Conservation (phyloP, 2,113 vertebrate genomes). For the Pelodiscus sinensis region DNA sequence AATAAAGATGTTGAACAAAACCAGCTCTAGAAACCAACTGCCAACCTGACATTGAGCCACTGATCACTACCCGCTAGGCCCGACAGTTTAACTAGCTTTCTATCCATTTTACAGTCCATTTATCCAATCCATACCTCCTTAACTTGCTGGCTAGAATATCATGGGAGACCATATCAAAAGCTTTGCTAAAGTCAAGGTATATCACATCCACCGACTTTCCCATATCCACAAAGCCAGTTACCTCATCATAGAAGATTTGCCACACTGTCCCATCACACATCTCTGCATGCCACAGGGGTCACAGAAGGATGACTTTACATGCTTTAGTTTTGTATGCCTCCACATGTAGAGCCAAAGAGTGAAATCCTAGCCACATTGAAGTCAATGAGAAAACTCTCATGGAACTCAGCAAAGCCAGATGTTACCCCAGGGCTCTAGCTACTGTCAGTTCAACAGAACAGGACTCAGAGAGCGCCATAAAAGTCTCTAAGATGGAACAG, state of each 20-base stretch:
- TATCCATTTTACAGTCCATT: too few relatives aligned
- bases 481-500: background rate
- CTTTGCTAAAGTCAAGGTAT: too few relatives aligned
- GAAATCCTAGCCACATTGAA: background rate
- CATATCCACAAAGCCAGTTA: too few relatives aligned
- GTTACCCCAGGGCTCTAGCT: background rate
- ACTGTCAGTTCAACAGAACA: background rate
- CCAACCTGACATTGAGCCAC: too few relatives aligned
- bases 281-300: fast-evolving
- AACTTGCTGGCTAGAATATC: too few relatives aligned
- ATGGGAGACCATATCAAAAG: too few relatives aligned
- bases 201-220: too few relatives aligned
- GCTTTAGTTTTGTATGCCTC: background rate
- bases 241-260: background rate
- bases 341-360: background rate
- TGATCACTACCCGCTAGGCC: too few relatives aligned
- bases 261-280: background rate
- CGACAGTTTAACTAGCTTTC: too few relatives aligned
- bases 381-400: background rate
- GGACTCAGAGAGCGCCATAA: background rate
- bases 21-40: too few relatives aligned
- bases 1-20: too few relatives aligned
- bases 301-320: background rate
- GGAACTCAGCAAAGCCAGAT: background rate
- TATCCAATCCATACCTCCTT: too few relatives aligned